Conservation (phyloP, 1,140 invertebrate genomes). For the Steinernema khuongi region DNA sequence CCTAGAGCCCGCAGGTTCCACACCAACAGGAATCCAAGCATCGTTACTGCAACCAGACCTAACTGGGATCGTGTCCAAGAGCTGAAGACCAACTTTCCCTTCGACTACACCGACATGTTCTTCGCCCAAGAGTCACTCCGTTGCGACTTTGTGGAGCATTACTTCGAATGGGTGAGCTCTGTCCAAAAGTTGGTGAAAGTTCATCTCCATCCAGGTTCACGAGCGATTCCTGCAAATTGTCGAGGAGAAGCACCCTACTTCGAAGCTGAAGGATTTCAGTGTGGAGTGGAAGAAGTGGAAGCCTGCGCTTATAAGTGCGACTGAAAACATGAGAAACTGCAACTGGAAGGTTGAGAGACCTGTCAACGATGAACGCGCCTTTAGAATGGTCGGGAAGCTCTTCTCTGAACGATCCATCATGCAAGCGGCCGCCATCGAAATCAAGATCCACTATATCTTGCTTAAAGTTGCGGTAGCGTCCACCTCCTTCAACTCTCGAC, state of each 20-base stretch:
- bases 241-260: background rate
- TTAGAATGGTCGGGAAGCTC: background rate
- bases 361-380: background rate
- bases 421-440: background rate
- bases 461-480: background rate
- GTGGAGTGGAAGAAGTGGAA: background rate
- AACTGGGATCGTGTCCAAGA: no score
- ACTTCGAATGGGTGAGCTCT: background rate
- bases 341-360: background rate
- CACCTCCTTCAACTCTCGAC: background rate
- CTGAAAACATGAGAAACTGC: background rate
- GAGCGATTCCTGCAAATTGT: background rate
- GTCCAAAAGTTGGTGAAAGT: background rate
- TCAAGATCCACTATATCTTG: background rate
- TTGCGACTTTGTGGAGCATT: background rate
- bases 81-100: background rate
- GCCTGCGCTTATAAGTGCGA: background rate
- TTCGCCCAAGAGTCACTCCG: background rate
- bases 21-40: background rate
- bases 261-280: background rate
- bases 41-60: no score
- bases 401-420: background rate
- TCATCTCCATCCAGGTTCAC: background rate
- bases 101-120: background rate
- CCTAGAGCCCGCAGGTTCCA: background rate